Base-by-base conservation (phyloP, 2,888 invertebrate species). In the Diaphora mendica region DNA sequence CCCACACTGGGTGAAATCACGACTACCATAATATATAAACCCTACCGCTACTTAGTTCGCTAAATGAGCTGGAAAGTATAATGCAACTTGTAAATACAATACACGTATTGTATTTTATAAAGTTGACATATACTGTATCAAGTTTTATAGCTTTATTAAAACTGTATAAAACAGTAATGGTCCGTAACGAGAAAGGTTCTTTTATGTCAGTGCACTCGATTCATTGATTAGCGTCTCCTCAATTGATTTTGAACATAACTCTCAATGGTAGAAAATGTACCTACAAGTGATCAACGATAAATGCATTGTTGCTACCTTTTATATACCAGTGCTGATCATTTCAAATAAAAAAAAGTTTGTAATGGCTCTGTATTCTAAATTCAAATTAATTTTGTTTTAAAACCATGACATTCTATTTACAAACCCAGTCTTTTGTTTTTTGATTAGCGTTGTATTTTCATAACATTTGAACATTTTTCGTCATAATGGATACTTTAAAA, bases 1-100 rank as follows among this genome's bases (percentile, higher is more conserved):
- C n/a, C 11, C 55, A 55, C 55, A 55, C n/a, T 11, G 79, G 81
- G 77, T 82, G 81, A 68, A 66, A 73, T 66, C 76, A 67, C 30
- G 33, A 65, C 33, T 33, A 33, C 33, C 33, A 8, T 71, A 67
- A 65, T 71, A 67, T 44, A 65, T 55, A 48, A 70, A 3, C 17
- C 13, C 20, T 66, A 66, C 44, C 8, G 11, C 26, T 66, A 30
- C 66, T 44, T 59, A 35, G 3, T n/a, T 66, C 35, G 11, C 11
- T 44, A 65, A 51, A 65, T 69, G 42, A 70, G 59, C 51, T 69
- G 64, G 68, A 68, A 68, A 68, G 64, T 68, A 26, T 64, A 64
- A 55, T 17, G 51, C 30, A 55, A 51, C 30, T 59, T 33, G 30
- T 64, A 13, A 55, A 69, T 69, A 65, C 65, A 55, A 69, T 69